phyloP scores from a whole-genome alignment of 2,888 invertebrate genomes.

The Physocephala rufipes region DNA sequence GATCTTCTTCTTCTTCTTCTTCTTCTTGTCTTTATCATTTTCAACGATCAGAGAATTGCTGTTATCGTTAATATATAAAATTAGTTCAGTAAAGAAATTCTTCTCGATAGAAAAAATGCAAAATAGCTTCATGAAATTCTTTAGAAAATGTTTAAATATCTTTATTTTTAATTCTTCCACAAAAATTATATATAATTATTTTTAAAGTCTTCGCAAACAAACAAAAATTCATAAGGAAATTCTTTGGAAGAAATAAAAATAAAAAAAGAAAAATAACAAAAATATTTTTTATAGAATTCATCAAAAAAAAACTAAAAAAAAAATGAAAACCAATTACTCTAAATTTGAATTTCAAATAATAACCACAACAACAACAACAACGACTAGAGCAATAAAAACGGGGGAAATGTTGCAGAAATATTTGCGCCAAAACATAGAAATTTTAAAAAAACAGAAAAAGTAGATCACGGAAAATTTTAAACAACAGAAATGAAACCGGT shows the following conservation, averaged over 20 bases:
- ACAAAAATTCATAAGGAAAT: constrained; percentile 25
- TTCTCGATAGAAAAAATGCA: constrained; percentile 6
- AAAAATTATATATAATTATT: background rate
- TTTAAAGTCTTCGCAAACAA: background rate
- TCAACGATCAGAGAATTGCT: background rate
- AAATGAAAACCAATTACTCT: too few relatives aligned
- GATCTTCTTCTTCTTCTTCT: background rate
- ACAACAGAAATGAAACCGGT: too few relatives aligned
- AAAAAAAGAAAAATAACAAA: constrained; percentile 43
- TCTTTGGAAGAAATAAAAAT: constrained; percentile 45
- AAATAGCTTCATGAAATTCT: background rate
- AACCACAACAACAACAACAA: background rate
- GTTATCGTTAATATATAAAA: background rate
- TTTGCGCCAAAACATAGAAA: too few relatives aligned
- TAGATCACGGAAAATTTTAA: too few relatives aligned
- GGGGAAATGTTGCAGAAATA: too few relatives aligned
- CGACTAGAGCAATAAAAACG: background rate
- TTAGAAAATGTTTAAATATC: constrained; percentile 5
- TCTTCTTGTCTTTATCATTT: background rate
- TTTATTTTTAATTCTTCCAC: background rate
- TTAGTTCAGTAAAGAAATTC: background rate
- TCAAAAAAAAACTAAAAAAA: too few relatives aligned
- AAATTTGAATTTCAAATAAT: constrained; percentile 41
- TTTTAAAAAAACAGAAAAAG: too few relatives aligned
- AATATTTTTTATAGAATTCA: too few relatives aligned